Conservation (phyloP, 2,113 vertebrate species). For the Laticauda laticaudata region DNA sequence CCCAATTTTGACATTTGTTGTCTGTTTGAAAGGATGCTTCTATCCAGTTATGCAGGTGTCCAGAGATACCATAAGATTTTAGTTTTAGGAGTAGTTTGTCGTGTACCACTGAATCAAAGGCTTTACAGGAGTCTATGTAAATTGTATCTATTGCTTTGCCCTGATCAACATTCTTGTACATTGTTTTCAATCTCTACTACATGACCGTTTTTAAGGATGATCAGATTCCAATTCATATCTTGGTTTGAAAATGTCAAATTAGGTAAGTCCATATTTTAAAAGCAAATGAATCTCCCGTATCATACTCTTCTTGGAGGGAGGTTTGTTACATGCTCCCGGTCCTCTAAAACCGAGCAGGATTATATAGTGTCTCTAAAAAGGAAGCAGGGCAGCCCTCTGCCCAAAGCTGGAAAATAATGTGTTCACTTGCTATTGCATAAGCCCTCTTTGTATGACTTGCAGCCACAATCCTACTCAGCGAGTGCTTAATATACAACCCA, state of each 20-base stretch:
- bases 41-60: no score
- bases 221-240: neutral
- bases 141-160: no score
- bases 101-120: no score
- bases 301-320: neutral
- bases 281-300: neutral
- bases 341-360: neutral
- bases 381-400: neutral
- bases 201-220: neutral
- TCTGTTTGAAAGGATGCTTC: no score
- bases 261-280: neutral
- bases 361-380: neutral
- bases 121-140: no score
- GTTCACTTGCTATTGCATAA: constrained; percentile 48
- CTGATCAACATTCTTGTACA: neutral
- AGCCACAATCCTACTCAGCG: neutral
- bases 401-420: neutral
- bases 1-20: no score
- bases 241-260: neutral
- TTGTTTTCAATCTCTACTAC: neutral
- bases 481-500: neutral
- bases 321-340: neutral
- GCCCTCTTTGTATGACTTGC: constrained; percentile 37
- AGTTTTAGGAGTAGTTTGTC: no score
- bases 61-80: no score